Evolutionary conservation across 2,113 vertebrate genomes (phyloP), one percentile per base, ranked within the genome.

Genomic region (Megaceryle torquata): DNA sequence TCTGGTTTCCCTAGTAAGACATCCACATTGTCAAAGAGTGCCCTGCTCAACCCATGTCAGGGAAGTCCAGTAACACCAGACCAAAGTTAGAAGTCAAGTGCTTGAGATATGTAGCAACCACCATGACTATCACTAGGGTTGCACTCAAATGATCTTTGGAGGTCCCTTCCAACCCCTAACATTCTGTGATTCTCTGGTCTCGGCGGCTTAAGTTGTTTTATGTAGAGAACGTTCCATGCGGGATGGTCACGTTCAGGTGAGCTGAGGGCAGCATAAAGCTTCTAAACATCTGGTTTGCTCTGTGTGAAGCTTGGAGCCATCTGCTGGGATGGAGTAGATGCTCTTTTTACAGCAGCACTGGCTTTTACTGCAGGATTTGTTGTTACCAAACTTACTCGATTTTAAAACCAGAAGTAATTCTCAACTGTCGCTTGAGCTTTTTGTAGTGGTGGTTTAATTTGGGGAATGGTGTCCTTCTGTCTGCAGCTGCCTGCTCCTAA

Each of bases 1-100:
- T 68, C 67, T 91, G 90, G 22, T 60, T 89, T 69, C 28, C 22
- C 70, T 91, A 50, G 76, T 65, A 59, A 81, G 39, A 35, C 53
- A 33, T 44, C 48, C 11, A 0, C 1, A 0, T 43, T 15, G 31
- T 39, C 78, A 54, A 71, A 72, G 82, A 19, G n/a, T 71, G 37
- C 20, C 20, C 2, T 5, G 44, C 69, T 54, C 81, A 41, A 29
- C 33, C n/a, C 37, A 13, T 5, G 15, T 64, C 41, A 19, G 13
- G 53, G 64, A 69, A 56, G 4, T 59, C 64, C 43, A 24, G 1
- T 35, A 10, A 53, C 78, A 41, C 39, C 57, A 81, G 26, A 35
- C 44, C 4, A 5, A 18, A 82, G 28, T 8, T 54, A 60, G 28
- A 78, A 50, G 37, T 14, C 18, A 21, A 35, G 57, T 18, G 18